Evolutionary conservation across 2,113 vertebrate species (phyloP), one percentile per base, ranked within the genome.

Genomic region (Numenius arquata): DNA sequence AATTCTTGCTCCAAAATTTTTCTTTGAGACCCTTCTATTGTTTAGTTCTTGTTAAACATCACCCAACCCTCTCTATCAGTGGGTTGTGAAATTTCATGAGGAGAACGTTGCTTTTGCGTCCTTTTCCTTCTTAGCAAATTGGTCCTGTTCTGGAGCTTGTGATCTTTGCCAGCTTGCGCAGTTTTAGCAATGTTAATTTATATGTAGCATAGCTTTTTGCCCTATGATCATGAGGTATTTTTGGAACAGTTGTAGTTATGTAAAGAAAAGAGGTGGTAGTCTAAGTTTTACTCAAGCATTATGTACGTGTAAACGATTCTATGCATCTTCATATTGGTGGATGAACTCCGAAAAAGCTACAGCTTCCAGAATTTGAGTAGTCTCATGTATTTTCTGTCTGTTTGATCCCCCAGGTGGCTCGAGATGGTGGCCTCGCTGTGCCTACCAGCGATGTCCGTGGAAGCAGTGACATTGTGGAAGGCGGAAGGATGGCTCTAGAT

Each of bases 401-500:
- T 50, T 86, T 27, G 40, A 76, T 63, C 73, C 48, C 72, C 6
- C 71, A 98, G 98, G 98, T 98, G 22, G 97, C 98, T 88, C 96
- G 98, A 6, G 98, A 98, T 22, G 97, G 98, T 36, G 98, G 98
- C 32, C 96, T 98, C 16, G 98, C 98, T 22, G 96, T 98, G 12
- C 98, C 98, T 6, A 91, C 95, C 11, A 77, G 97, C 0, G 98
- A 98, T 41, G 96, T 97, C 77, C 98, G 98, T 41, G 98, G 98
- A 16, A 80, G 97, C 56, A 94, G 95, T 40, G 98, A 98, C 32
- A 47, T 97, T 43, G 96, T 98, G 67, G 99, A 99, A 97, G 99
- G 99, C 1, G 99, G 99, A 38, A 98, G 99, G 75, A 99, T 98
- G 11, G 99, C 99, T 25, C 97, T 99, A 73, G 99, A 99, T 96